phyloP scores from a whole-genome alignment of 2,113 vertebrate species.

The Vicugna pacos region DNA sequence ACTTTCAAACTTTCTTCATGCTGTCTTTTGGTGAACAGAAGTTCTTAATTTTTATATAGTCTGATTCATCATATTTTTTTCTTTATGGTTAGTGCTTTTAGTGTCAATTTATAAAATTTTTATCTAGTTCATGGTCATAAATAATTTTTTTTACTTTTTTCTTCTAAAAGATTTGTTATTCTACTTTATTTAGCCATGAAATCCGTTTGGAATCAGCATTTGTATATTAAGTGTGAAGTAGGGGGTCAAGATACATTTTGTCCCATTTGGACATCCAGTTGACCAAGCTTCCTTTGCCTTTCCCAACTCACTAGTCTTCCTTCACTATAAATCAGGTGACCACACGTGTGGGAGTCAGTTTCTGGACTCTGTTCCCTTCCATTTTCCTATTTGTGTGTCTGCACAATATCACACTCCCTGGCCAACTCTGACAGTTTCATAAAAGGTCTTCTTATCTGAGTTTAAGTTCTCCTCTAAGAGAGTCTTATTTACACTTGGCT shows the following conservation, averaged over 20 bases:
- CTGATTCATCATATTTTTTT: slow-evolving; percentile 33
- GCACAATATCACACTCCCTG: neutral
- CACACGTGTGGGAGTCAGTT: neutral
- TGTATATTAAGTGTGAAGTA: neutral
- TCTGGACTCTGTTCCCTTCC: neutral
- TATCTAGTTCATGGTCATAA: neutral
- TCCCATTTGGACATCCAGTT: neutral
- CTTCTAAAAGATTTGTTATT: neutral
- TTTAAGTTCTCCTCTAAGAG: neutral
- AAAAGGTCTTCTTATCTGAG: neutral
- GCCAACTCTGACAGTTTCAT: neutral
- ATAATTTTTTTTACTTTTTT: neutral
- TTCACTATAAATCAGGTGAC: neutral
- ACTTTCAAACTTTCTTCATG: too few relatives aligned
- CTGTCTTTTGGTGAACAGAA: too few relatives aligned
- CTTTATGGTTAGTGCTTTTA: neutral
- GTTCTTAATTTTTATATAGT: slow-evolving; percentile 9
- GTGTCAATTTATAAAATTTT: neutral
- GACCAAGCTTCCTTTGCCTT: neutral
- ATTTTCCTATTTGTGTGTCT: neutral
- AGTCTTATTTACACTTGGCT: neutral
- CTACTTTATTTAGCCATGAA: neutral
- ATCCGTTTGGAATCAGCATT: neutral
- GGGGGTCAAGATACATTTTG: neutral
- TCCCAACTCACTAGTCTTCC: neutral